Evolutionary conservation across 1,140 invertebrate genomes (phyloP).

Genomic region (Chionoecetes opilio): DNA sequence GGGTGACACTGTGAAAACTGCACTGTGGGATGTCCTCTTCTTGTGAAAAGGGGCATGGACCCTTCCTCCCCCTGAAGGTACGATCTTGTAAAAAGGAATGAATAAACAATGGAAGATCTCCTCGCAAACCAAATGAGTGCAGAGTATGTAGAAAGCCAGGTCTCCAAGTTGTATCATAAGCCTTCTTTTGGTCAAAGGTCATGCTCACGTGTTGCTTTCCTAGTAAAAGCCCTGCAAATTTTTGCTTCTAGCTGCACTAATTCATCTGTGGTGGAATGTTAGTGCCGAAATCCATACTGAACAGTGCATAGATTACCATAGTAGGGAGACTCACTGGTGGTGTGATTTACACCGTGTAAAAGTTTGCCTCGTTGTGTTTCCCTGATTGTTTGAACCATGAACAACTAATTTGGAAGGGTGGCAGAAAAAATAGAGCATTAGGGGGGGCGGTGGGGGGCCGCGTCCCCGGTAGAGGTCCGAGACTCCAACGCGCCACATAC

Average conservation of each 20-base stretch:
- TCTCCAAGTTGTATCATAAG: slow-evolving; percentile 13
- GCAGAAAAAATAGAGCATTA: no score
- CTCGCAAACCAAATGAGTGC: background rate
- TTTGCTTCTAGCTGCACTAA: background rate
- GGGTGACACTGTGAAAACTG: background rate
- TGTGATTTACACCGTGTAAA: no score
- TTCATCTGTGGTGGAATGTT: background rate
- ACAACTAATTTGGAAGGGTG: no score
- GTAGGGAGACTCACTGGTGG: no score
- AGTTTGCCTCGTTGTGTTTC: no score
- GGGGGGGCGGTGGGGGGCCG: no score
- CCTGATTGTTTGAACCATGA: no score
- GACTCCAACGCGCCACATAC: no score
- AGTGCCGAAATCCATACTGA: background rate
- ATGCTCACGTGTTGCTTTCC: background rate
- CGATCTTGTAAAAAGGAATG: background rate
- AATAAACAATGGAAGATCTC: background rate
- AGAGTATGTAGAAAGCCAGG: background rate
- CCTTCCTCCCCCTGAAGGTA: background rate
- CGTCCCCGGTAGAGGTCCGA: no score
- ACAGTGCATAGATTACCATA: background rate
- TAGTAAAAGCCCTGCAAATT: background rate
- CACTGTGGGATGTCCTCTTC: background rate
- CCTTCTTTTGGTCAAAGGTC: background rate
- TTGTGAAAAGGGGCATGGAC: background rate